These are phyloP conservation scores for Drosophila melanogaster DNA, from an alignment of 1,140 invertebrate species.

Conservation along the genomic window DNA sequence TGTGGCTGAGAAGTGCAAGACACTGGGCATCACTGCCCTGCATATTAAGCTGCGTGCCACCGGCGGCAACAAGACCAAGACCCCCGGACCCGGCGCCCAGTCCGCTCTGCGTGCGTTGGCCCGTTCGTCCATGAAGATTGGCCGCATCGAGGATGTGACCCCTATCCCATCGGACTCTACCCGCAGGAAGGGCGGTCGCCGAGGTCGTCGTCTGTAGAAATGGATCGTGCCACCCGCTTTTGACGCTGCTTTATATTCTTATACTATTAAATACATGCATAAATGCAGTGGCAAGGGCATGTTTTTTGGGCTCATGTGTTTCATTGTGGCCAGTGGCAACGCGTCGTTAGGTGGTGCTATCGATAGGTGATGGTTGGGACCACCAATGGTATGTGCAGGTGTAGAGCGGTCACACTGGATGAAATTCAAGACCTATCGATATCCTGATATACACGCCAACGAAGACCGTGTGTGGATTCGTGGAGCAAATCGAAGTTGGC, in stretches of 20 bases:
- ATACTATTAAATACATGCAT: conserved; percentile 54
- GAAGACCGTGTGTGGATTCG: conserved; percentile 51
- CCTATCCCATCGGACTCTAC: conserved; percentile 99
- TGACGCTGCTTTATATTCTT: conserved; percentile 47
- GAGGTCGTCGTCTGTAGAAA: conserved; percentile 98
- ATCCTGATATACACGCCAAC: conserved; percentile 37
- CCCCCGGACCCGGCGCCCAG: conserved; percentile 99
- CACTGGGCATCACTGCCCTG: conserved; percentile 97
- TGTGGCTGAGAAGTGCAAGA: conserved; percentile 99
- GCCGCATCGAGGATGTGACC: conserved; percentile 99
- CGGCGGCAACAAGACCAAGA: conserved; percentile 99
- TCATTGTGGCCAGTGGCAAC: not conserved
- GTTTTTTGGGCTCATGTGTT: not conserved
- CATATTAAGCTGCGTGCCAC: conserved; percentile 99
- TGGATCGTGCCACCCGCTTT: not conserved
- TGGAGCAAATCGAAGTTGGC: conserved; percentile 49
- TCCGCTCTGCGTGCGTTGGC: conserved; percentile 98
- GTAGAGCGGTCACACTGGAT: conserved; percentile 1
- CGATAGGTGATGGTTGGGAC: conserved; percentile 4
- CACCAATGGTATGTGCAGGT: not conserved
- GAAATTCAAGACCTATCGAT: not conserved
- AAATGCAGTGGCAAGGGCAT: conserved; percentile 24
- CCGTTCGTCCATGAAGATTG: conserved; percentile 99
- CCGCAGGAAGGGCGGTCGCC: conserved; percentile 99
- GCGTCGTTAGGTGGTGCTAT: not conserved